These are phyloP conservation scores for Eupelmus urozonus DNA, from an alignment of 2,888 invertebrate species.

Conservation along the genomic window DNA sequence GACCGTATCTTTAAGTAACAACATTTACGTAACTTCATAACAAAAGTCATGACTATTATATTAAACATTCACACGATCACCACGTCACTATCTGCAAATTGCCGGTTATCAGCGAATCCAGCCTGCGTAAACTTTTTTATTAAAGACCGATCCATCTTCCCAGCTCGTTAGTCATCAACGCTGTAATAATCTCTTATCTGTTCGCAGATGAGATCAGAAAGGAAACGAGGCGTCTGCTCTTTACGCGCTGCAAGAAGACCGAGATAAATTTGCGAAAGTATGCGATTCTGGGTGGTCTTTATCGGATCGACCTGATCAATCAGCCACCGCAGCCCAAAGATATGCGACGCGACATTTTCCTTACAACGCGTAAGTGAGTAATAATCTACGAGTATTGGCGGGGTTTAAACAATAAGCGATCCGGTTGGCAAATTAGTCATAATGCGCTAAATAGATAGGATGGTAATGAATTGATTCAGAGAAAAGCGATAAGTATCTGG, in stretches of 20 bases:
- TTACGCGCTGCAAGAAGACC: constrained; percentile 69
- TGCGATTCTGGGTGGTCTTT: constrained; percentile 87
- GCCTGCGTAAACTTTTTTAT: no score
- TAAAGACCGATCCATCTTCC: no score
- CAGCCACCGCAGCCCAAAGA: constrained; percentile 88
- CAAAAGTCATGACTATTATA: no score
- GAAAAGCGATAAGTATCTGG: no score
- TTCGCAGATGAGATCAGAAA: constrained; percentile 75
- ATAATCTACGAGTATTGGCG: not conserved
- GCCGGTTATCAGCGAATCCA: no score
- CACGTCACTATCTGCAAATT: no score
- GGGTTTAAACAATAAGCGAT: no score
- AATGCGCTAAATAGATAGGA: no score
- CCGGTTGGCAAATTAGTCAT: not conserved
- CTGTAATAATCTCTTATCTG: constrained; percentile 14
- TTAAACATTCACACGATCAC: no score
- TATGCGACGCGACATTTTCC: constrained; percentile 77
- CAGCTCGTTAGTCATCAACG: not conserved
- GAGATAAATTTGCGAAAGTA: constrained; percentile 87
- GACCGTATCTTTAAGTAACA: no score
- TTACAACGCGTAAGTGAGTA: constrained; percentile 79
- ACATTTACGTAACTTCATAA: no score
- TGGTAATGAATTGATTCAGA: no score
- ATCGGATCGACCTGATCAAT: constrained; percentile 84
- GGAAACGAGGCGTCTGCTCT: constrained; percentile 67